Conservation (phyloP, 1,140 invertebrate genomes). For the Pogonomyrmex californicus region DNA sequence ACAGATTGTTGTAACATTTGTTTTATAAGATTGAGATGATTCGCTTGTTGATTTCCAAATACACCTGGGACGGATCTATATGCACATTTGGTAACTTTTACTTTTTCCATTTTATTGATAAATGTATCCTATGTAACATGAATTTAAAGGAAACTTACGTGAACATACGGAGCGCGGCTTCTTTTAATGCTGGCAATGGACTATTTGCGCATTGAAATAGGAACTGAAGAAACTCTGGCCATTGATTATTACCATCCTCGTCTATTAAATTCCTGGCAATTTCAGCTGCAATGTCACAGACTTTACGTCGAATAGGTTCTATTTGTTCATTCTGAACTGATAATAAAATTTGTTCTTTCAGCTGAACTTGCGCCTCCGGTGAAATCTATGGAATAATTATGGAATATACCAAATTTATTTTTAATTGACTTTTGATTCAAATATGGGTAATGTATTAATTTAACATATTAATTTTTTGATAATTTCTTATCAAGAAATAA, state of each 20-base stretch:
- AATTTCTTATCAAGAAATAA: constrained; percentile 3
- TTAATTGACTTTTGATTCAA: constrained; percentile 4
- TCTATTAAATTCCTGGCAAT: constrained; percentile 98
- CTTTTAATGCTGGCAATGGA: constrained; percentile 93
- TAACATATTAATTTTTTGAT: neutral
- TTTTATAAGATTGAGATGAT: constrained; percentile 97
- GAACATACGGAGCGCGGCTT: constrained; percentile 97
- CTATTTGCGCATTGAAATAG: constrained; percentile 97
- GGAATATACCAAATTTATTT: constrained; percentile 26
- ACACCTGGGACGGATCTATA: constrained; percentile 96
- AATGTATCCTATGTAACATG: neutral
- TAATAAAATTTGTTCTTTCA: constrained; percentile 95
- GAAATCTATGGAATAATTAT: constrained; percentile 88
- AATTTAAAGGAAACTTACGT: constrained; percentile 89
- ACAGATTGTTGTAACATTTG: constrained; percentile 96
- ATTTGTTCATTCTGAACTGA: constrained; percentile 94
- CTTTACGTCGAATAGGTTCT: constrained; percentile 94
- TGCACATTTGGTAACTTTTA: neutral
- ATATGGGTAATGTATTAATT: neutral
- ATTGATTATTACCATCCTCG: constrained; percentile 98
- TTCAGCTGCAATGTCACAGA: constrained; percentile 98
- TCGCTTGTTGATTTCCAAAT: constrained; percentile 97
- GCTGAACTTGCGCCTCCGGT: constrained; percentile 92
- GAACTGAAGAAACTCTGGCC: constrained; percentile 99
- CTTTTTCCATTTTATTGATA: neutral